Percentiles rank a stretch among this genome's conserved stretches.
phyloP scores from a whole-genome alignment of 1,140 invertebrate species.

The Lucilia sericata region DNA sequence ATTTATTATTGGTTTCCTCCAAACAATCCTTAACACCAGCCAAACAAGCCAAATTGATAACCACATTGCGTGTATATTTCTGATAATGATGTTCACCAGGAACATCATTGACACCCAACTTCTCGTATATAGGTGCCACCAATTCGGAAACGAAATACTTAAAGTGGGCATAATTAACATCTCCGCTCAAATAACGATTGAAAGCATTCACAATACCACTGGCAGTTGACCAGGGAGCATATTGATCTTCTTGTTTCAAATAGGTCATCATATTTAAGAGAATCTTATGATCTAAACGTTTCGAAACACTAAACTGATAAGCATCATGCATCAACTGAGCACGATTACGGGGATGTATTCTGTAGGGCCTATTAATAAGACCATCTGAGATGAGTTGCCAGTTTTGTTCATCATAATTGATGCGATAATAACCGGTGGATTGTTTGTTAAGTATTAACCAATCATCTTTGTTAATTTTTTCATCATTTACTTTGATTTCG shows the following conservation, averaged over 20 bases:
- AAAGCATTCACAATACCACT: slow-evolving; percentile 62
- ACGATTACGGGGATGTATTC: slow-evolving; percentile 78
- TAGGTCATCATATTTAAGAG: slow-evolving; percentile 71
- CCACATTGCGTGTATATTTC: slow-evolving; percentile 63
- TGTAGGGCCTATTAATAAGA: slow-evolving; percentile 66
- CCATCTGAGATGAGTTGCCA: slow-evolving; percentile 71
- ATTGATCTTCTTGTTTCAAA: slow-evolving; percentile 72
- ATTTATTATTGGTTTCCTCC: slow-evolving; percentile 61
- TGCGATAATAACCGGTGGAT: slow-evolving; percentile 74
- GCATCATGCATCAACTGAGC: slow-evolving; percentile 84
- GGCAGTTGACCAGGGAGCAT: slow-evolving; percentile 73
- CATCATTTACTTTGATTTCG: slow-evolving; percentile 55
- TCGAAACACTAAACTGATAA: slow-evolving; percentile 75
- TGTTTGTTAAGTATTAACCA: slow-evolving; percentile 75
- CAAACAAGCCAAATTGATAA: slow-evolving; percentile 70
- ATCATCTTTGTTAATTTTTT: slow-evolving; percentile 56
- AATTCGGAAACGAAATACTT: slow-evolving; percentile 56
- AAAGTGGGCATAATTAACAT: slow-evolving; percentile 55
- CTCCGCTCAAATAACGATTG: slow-evolving; percentile 59
- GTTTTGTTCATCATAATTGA: slow-evolving; percentile 73
- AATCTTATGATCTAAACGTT: slow-evolving; percentile 68
- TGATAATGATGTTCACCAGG: slow-evolving; percentile 64
- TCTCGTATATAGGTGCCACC: slow-evolving; percentile 61
- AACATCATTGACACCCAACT: slow-evolving; percentile 64
- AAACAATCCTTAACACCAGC: slow-evolving; percentile 68